Conservation (phyloP, 2,888 invertebrate species). For the Charanyca ferruginea region DNA sequence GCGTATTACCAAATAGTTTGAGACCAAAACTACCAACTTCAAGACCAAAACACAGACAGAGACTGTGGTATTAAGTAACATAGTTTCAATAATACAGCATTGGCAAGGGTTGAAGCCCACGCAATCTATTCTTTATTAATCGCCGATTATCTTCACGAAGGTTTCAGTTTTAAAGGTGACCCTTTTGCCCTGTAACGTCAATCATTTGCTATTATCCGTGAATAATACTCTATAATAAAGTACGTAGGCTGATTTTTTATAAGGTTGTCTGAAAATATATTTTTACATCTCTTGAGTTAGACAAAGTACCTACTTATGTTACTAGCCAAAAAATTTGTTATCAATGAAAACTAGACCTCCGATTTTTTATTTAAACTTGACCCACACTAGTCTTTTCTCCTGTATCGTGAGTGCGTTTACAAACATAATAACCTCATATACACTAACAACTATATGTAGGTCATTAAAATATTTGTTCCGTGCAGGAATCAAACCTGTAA, state of each 20-base stretch:
- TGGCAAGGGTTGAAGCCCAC: slow-evolving; percentile 23
- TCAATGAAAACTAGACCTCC: no score
- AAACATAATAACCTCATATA: no score
- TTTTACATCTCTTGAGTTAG: neutral
- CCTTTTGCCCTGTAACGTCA: slow-evolving; percentile 40
- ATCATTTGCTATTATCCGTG: slow-evolving; percentile 24
- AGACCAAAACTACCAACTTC: no score
- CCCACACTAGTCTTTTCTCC: no score
- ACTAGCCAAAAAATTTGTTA: neutral
- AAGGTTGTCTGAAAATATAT: slow-evolving; percentile 15
- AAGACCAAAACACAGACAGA: slow-evolving; percentile 7
- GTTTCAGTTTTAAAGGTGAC: slow-evolving; percentile 29
- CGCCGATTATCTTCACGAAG: slow-evolving; percentile 27
- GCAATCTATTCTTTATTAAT: slow-evolving; percentile 23
- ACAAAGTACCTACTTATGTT: neutral
- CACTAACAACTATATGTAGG: no score
- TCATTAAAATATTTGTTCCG: no score
- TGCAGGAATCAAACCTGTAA: no score
- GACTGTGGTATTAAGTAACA: slow-evolving; percentile 8
- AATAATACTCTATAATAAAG: slow-evolving; percentile 7
- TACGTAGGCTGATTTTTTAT: slow-evolving; percentile 4
- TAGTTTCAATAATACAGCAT: slow-evolving; percentile 13
- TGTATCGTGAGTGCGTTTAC: no score
- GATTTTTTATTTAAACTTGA: no score
- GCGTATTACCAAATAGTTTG: neutral